phyloP scores from a whole-genome alignment of 2,797 vertebrate species.

The Okamejei kenojei region DNA sequence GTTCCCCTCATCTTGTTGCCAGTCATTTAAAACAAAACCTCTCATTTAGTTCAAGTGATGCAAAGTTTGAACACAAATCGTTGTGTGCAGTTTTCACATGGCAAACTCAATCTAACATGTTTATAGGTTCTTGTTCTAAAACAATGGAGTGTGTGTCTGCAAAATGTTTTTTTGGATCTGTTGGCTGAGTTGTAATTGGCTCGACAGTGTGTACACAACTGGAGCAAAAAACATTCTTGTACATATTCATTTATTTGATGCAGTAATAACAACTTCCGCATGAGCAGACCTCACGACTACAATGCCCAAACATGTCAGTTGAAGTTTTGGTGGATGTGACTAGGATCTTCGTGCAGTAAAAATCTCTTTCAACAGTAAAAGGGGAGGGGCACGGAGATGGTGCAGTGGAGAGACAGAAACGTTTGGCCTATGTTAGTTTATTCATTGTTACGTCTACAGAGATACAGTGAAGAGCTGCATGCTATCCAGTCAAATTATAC shows the following conservation, averaged over 20 bases:
- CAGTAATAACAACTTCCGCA: slow-evolving; percentile 28
- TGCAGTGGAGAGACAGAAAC: too few relatives aligned
- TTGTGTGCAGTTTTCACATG: not conserved
- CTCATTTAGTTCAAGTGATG: not conserved
- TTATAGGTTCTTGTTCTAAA: not conserved
- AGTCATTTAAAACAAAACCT: not conserved
- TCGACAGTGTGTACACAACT: not conserved
- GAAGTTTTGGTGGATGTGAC: not conserved
- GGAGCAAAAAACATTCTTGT: slow-evolving; percentile 19
- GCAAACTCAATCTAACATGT: not conserved
- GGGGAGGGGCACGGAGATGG: not conserved
- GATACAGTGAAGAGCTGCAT: too few relatives aligned
- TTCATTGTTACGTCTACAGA: too few relatives aligned
- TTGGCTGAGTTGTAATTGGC: not conserved
- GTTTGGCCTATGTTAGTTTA: not conserved
- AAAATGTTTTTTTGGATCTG: not conserved
- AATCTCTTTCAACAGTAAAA: not conserved
- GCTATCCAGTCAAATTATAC: too few relatives aligned
- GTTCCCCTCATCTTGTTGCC: not conserved
- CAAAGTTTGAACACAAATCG: not conserved
- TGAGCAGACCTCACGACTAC: not conserved
- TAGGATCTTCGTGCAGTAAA: not conserved
- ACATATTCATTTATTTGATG: slow-evolving; percentile 16
- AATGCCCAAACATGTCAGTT: not conserved
- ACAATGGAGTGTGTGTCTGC: not conserved